These are phyloP conservation scores for Oxyura jamaicensis DNA, from an alignment of 2,113 vertebrate genomes.

Conservation along the genomic window DNA sequence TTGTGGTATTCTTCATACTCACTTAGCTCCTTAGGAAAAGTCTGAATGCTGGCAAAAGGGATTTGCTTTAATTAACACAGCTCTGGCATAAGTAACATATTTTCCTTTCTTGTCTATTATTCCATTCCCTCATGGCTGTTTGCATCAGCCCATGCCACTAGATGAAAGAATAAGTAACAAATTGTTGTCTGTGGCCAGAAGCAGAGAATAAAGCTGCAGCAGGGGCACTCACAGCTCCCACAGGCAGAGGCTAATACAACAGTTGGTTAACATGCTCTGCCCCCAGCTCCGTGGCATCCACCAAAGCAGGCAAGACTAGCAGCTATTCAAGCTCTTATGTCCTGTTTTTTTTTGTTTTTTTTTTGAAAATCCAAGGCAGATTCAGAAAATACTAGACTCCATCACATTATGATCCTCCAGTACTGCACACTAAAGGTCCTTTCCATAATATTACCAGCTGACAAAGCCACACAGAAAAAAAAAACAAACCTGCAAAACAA, in stretches of 20 bases:
- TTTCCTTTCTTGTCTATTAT: background rate
- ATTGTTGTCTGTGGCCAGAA: background rate
- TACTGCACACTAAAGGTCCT: background rate
- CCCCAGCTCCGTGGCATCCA: background rate
- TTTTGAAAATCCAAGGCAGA: background rate
- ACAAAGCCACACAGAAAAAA: background rate
- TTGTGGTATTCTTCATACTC: background rate
- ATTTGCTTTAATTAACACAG: background rate
- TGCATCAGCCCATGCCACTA: background rate
- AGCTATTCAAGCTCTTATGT: background rate
- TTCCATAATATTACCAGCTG: background rate
- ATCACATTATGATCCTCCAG: background rate
- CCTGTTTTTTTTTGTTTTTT: background rate
- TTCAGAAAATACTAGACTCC: background rate
- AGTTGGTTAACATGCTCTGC: background rate
- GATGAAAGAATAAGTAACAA: background rate
- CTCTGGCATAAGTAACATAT: background rate
- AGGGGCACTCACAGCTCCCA: background rate
- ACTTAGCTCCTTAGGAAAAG: background rate
- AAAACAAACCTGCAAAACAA: background rate
- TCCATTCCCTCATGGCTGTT: background rate
- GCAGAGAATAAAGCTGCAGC: background rate
- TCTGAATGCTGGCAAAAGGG: background rate
- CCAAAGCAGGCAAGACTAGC: background rate
- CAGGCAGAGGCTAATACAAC: background rate